Base-by-base conservation (phyloP, 1,140 invertebrate genomes). In the Drosophila pectinifera region DNA sequence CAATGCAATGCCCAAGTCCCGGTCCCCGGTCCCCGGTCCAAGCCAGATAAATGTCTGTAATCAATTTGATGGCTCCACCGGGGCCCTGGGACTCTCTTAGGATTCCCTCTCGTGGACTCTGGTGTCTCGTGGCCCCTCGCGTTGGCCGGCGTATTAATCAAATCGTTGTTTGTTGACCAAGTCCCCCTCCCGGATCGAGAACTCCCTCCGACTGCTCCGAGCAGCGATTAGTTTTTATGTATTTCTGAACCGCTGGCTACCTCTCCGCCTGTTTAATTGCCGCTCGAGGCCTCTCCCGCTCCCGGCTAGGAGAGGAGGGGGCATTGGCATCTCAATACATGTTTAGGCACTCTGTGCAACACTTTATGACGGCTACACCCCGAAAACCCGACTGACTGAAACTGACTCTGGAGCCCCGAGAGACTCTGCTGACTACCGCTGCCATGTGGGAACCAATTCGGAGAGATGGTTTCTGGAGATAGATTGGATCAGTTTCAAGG, bases 271-370 rank as follows among this genome's bases (percentile, higher is more conserved):
- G 65, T 86, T 88, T 86, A 86, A 88, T 86, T 86, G 82, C 82
- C 82, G 65, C 79, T 36, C 58, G 69, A 82, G 76, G 64, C 59
- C 59, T 59, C 36, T 11, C 18, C 22, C 16, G 28, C 10, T 13
- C 8, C 24, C 48, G 20, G 6, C 24, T 31, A 5, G n/a, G n/a
- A n/a, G n/a, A n/a, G n/a, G n/a, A n/a, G n/a, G n/a, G n/a, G n/a
- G n/a, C n/a, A n/a, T n/a, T n/a, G n/a, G 84, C 84, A 89, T 67
- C 84, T 86, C 84, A 83, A 86, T 86, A 86, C 83, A 86, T 89
- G 84, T 73, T 86, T 86, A 86, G 84, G 84, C 84, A 86, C 83
- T 86, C 88, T 86, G 79, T 86, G 84, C 78, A 86, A 89, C 83
- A 86, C 83, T 89, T 86, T 86, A 89, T 86, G 83, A 64, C 74